phyloP scores from a whole-genome alignment of 2,797 vertebrate species.

The Cyprinodon diabolis region DNA sequence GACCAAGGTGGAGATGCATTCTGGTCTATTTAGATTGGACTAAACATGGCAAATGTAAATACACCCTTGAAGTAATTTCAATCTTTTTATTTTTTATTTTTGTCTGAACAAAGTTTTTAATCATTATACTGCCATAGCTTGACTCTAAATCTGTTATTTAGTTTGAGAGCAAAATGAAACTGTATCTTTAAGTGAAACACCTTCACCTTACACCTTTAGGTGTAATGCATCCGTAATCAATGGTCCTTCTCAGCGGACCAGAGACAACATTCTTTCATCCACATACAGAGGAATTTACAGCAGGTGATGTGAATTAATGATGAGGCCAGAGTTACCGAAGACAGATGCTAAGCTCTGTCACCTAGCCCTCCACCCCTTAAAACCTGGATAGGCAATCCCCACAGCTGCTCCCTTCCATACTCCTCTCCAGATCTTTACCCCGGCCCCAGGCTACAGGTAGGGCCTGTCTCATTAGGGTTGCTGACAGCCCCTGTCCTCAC shows the following conservation, averaged over 20 bases:
- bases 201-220: conserved; percentile 31
- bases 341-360: conserved; percentile 73
- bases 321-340: conserved; percentile 63
- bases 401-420: conserved; percentile 14
- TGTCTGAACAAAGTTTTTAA: conserved; percentile 34
- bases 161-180: conserved; percentile 50
- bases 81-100: conserved; percentile 25
- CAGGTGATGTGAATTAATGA: conserved; percentile 55
- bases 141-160: conserved; percentile 57
- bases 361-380: conserved; percentile 33
- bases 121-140: conserved; percentile 46
- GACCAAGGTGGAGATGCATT: too few relatives aligned
- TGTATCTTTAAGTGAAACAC: conserved; percentile 52
- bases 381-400: conserved; percentile 32
- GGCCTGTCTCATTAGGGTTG: conserved; percentile 77
- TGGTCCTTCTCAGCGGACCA: conserved; percentile 27
- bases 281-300: conserved; percentile 61
- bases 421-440: conserved; percentile 58
- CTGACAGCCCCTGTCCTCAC: conserved; percentile 80
- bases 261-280: conserved; percentile 36
- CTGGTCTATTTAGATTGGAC: too few relatives aligned
- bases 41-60: too few relatives aligned
- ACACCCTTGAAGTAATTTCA: conserved; percentile 16
- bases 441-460: conserved; percentile 68
- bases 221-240: conserved; percentile 42